Evolutionary conservation across 2,888 invertebrate genomes (phyloP).

Genomic region (Scelioninae gen. 2): DNA sequence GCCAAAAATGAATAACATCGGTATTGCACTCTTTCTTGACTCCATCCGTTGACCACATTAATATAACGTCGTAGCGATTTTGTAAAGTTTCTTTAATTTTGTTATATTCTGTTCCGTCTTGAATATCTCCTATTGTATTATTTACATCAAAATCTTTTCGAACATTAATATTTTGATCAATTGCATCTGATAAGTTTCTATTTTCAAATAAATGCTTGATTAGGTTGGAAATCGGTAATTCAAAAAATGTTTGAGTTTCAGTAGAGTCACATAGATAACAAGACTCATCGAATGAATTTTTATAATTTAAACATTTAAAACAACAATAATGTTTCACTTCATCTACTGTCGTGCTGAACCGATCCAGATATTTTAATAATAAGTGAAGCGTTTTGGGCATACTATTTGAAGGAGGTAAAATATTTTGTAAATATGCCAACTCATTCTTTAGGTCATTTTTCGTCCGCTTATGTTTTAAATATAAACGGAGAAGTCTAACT

Average conservation of each 20-base stretch:
- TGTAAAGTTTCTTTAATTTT: too few relatives aligned
- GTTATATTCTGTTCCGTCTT: slow-evolving; percentile 32
- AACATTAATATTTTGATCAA: slow-evolving; percentile 9
- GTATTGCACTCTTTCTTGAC: too few relatives aligned
- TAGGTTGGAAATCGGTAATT: slow-evolving; percentile 10
- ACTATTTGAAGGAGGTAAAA: slow-evolving; percentile 16
- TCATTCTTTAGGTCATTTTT: slow-evolving; percentile 29
- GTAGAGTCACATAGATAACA: neutral
- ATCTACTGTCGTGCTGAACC: slow-evolving; percentile 2
- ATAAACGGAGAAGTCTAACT: neutral
- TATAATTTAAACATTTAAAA: slow-evolving; percentile 12
- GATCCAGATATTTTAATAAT: slow-evolving; percentile 17
- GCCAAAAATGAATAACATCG: slow-evolving; percentile 23
- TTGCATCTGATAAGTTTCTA: slow-evolving; percentile 15
- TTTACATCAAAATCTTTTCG: neutral
- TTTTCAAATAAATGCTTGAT: slow-evolving; percentile 14
- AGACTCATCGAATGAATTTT: neutral
- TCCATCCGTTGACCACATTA: slow-evolving; percentile 37
- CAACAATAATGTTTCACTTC: slow-evolving; percentile 10
- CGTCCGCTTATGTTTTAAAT: slow-evolving; percentile 14
- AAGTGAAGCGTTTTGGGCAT: slow-evolving; percentile 6
- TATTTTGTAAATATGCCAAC: slow-evolving; percentile 7
- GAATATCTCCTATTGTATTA: slow-evolving; percentile 23
- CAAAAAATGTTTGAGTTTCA: slow-evolving; percentile 2
- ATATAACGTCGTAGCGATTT: slow-evolving; percentile 32